Base-by-base conservation (phyloP, 2,113 vertebrate genomes). In the Cinclus cinclus region DNA sequence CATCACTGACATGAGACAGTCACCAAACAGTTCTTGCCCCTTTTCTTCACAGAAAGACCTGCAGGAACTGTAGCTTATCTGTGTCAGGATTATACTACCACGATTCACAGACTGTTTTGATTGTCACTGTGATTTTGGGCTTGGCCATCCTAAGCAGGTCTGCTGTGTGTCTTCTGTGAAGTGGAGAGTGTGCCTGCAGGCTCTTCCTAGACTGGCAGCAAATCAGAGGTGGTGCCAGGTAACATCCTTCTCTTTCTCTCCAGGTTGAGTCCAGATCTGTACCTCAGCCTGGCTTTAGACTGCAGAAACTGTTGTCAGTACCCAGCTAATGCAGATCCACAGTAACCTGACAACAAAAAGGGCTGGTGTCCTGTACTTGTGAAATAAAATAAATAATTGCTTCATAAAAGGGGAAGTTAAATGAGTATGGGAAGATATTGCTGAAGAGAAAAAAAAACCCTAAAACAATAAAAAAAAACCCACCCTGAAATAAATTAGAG, bases 321-420 rank as follows among this genome's bases (percentile, higher is more conserved):
- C 5, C n/a, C 50, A 62, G 68, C 5, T 80, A 58, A 68, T 55
- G 50, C 31, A 59, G 44, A 83, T 24, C 28, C 49, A 58, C 58
- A 37, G 53, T 6, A 83, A 71, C 4, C 31, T 74, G 63, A 70
- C 39, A 85, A 44, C 13, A 68, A 35, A 90, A 88, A 65, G 25
- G 19, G 19, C 44, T 59, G 17, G 22, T 88, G 58, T 17, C n/a
- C n/a, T n/a, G 16, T 33, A 64, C 15, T 9, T 52, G 56, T 83
- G 60, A 93, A 85, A 55, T 85, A 47, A 85, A 85, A 83, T 73
- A 89, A 91, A 91, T 55, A 79, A 90, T 59, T 80, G 27, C 20
- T 16, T 39, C 41, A 68, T 76, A 82, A 89, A 86, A 76, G 41
- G 12, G 7, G 28, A 71, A 64, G 14, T 37, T 82, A 92, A 90